Evolutionary conservation across 2,113 vertebrate species (phyloP).

Genomic region (Hippopotamus amphibius): DNA sequence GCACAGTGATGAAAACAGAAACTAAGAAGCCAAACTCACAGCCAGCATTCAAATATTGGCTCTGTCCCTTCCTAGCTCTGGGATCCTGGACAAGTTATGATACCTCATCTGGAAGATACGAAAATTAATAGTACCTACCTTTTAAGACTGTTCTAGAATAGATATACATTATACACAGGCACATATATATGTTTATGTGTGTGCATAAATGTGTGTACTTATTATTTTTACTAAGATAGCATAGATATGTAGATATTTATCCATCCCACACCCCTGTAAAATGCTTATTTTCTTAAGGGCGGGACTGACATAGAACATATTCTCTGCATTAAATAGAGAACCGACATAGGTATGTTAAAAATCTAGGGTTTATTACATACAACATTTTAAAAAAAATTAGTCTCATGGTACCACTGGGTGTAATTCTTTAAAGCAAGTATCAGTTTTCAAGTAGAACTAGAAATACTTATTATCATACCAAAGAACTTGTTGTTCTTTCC

Average conservation of each 20-base stretch:
- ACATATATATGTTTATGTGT: too few relatives aligned
- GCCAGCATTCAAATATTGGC: neutral
- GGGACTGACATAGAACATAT: neutral
- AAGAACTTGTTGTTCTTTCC: neutral
- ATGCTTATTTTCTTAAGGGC: neutral
- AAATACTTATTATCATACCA: neutral
- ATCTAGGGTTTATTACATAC: neutral
- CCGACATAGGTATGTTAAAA: neutral
- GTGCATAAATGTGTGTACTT: neutral
- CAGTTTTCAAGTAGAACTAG: neutral
- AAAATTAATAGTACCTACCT: neutral
- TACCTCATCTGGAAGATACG: neutral
- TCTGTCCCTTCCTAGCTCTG: neutral
- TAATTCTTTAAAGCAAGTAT: constrained; percentile 4
- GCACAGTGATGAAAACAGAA: neutral
- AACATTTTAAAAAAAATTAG: neutral
- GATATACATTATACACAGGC: neutral
- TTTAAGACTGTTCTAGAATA: neutral
- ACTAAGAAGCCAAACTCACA: neutral
- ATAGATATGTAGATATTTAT: neutral
- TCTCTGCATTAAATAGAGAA: neutral
- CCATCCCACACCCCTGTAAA: neutral
- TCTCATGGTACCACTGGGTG: neutral
- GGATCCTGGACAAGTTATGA: neutral
- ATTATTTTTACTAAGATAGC: neutral